A percentile compares a stretch with the other conserved stretches of the same genome.
These are phyloP conservation scores for Aratinga solstitialis DNA, from an alignment of 2,797 vertebrate genomes.

Conservation along the genomic window DNA sequence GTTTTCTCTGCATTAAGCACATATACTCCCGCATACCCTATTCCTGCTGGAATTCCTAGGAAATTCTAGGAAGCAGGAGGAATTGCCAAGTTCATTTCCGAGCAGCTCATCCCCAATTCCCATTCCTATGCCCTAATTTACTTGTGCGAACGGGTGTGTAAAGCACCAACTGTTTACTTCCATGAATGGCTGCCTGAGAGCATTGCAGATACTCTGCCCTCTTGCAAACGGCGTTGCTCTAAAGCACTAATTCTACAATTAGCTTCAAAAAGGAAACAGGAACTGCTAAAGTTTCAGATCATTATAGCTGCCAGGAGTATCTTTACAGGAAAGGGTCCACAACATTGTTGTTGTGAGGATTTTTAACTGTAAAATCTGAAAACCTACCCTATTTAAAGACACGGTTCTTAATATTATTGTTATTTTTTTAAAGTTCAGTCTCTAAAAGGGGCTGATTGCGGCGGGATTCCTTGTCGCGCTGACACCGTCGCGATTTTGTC, in stretches of 20 bases:
- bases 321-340: constrained; percentile 51
- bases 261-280: constrained; percentile 66
- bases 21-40: fast-evolving
- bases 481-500: not conserved
- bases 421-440: not conserved
- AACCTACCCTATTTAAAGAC: constrained; percentile 2
- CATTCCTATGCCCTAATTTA: not conserved
- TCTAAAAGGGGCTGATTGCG: not conserved
- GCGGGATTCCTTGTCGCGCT: not conserved
- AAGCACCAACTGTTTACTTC: not conserved
- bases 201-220: not conserved
- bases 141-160: not conserved
- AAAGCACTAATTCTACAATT: constrained; percentile 52
- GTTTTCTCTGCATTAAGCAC: not conserved
- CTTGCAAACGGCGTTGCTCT: not conserved
- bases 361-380: not conserved
- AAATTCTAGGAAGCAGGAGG: not conserved
- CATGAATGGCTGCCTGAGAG: not conserved
- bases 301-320: constrained; percentile 54
- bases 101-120: not conserved
- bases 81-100: not conserved
- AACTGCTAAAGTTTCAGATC: constrained; percentile 66
- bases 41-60: not conserved
- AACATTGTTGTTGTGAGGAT: constrained; percentile 17
- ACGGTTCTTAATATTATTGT: not conserved